A percentile compares a stretch with the other conserved stretches of the same genome.
Evolutionary conservation across 2,888 invertebrate species (phyloP).

Genomic region (Zhengitettix transpicula): DNA sequence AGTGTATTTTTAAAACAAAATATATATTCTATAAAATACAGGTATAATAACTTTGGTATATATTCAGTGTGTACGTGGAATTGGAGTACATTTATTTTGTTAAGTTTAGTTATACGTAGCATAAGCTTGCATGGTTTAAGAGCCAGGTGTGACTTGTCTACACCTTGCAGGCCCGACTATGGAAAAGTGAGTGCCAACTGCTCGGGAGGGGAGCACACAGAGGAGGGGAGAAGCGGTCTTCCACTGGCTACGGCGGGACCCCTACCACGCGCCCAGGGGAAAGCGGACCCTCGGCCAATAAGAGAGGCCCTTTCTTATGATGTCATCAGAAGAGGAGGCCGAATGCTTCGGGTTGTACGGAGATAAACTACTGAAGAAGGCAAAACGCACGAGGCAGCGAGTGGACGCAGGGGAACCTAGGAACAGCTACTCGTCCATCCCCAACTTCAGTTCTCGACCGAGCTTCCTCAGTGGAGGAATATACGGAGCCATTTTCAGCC

Average conservation of each 20-base stretch:
- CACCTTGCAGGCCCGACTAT: conserved; percentile 14
- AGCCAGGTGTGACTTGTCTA: conserved; percentile 1
- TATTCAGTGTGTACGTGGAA: too few species aligned
- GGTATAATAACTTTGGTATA: too few species aligned
- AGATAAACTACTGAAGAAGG: conserved; percentile 83
- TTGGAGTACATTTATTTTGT: too few species aligned
- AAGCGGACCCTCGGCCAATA: conserved; percentile 59
- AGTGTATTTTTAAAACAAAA: too few species aligned
- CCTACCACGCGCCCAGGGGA: conserved; percentile 23
- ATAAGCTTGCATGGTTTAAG: too few species aligned
- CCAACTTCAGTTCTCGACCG: conserved; percentile 59
- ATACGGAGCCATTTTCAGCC: conserved; percentile 70
- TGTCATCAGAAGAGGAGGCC: conserved; percentile 95
- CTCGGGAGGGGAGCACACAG: conserved; percentile 5
- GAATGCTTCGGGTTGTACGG: conserved; percentile 85
- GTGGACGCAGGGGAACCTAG: conserved; percentile 92
- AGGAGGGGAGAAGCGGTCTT: conserved; percentile 15
- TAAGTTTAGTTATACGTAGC: too few species aligned
- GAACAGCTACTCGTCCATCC: conserved; percentile 75
- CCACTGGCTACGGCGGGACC: conserved; percentile 12
- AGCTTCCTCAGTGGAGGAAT: conserved; percentile 72
- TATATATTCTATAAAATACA: too few species aligned
- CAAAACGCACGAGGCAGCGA: conserved; percentile 86
- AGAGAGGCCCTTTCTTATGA: conserved; percentile 72
- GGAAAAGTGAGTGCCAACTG: conserved; percentile 8